Evolutionary conservation across 2,113 vertebrate genomes (phyloP), one percentile per base, ranked within the genome.

Genomic region (Dipodomys stephensi): DNA sequence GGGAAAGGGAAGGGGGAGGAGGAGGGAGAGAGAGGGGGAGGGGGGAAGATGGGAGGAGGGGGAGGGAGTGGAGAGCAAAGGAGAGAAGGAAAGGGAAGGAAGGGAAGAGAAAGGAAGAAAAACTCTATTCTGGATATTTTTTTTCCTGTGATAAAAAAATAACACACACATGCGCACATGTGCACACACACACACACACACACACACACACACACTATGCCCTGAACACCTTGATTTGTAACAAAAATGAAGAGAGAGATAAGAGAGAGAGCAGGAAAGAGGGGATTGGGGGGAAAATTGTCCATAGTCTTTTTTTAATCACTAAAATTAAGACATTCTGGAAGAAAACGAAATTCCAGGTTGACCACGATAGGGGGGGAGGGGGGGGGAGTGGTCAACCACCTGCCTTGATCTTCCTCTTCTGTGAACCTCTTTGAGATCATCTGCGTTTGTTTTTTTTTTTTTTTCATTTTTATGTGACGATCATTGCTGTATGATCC

Each of bases 241-340:
- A 60, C 8, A 90, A 85, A 95, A 92, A 85, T 27, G 7, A 49
- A 20, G 23, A 8, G 7, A 15, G 11, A 16, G 3, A n/a, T 5
- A 49, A 16, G 23, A 8, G 7, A 15, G 11, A 16, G 4, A n/a
- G 6, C 57, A 60, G 10, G 19, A 35, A 28, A 53, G 9, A 69
- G 13, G 7, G 22, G 9, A 60, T 28, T 9, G n/a, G 62, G 49
- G n/a, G 62, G 44, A 46, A 94, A 28, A 87, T 10, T 27, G 12
- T 39, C 85, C 28, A 28, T 69, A 20, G 2, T 32, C 23, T 74
- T 73, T 65, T 83, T 57, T 39, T 39, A 39, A 46, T 65, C 76
- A 93, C 83, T 81, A 62, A 77, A 93, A 91, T 30, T 35, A 35
- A 6, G 44, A 39, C 60, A 92, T 83, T 93, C 80, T 39, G 39